Conservation (phyloP, 1,140 invertebrate genomes). For the Ceratosolen solmsi region DNA sequence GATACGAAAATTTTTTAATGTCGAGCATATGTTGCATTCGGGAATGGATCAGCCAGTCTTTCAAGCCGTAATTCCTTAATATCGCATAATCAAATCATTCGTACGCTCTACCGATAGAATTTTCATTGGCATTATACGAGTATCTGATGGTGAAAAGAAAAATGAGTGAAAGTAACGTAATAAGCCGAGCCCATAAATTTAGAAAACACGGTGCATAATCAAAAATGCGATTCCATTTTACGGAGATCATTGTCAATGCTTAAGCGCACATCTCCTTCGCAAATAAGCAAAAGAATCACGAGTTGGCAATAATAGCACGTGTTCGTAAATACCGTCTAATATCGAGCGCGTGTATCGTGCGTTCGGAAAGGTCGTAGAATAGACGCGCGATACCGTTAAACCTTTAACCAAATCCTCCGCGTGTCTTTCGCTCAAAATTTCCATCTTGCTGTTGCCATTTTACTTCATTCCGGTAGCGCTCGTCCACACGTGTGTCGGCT, state of each 20-base stretch:
- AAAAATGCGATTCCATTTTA: not conserved
- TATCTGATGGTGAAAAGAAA: too few relatives aligned
- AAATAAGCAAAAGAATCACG: not conserved
- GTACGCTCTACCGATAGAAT: too few relatives aligned
- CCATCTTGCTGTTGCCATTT: not conserved
- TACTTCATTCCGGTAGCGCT: not conserved
- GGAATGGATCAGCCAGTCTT: too few relatives aligned
- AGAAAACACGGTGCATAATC: too few relatives aligned
- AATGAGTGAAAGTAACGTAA: too few relatives aligned
- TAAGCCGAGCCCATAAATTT: too few relatives aligned
- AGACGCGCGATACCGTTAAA: not conserved
- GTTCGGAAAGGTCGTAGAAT: not conserved
- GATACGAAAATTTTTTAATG: too few relatives aligned
- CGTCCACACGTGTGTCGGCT: too few relatives aligned
- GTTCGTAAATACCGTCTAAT: not conserved
- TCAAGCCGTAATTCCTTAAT: too few relatives aligned
- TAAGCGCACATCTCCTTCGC: not conserved
- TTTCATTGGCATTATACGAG: too few relatives aligned
- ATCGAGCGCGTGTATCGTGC: not conserved
- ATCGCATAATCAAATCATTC: too few relatives aligned
- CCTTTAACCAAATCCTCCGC: not conserved
- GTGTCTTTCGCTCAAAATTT: not conserved
- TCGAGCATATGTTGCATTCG: too few relatives aligned
- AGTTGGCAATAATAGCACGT: not conserved
- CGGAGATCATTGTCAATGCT: not conserved